Base-by-base conservation (phyloP, 2,797 vertebrate species). In the Cottoperca gobio region DNA sequence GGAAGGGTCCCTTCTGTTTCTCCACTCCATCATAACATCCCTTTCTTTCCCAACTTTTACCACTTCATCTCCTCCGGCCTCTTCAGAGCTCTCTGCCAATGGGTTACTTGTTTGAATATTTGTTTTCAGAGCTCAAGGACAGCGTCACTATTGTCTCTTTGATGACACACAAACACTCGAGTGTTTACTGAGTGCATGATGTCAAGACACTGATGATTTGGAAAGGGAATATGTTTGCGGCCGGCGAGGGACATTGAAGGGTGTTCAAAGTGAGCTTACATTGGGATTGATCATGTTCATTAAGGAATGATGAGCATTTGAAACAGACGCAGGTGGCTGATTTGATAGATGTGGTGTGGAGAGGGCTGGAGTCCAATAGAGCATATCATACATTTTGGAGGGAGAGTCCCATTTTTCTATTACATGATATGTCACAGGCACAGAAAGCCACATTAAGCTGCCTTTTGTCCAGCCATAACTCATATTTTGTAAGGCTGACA, bases 231-330 rank as follows among this genome's bases (percentile, higher is more conserved):
- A 16, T 73, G 54, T 80, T 78, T 73, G 57, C 65, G 42, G 42
- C 9, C 58, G 19, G 21, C 46, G 54, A 66, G 58, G 71, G 66
- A 54, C 71, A 82, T 76, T 87, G 83, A 86, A 76, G 74, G 48
- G 67, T 71, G 74, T 60, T 86, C 64, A 78, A 71, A 90, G 73
- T 52, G 73, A 64, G 66, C 39, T 60, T 73, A 52, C 66, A 83
- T 73, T 81, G 70, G 82, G 85, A 92, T 91, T 91, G 89, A 92
- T 92, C 73, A 78, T 76, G 82, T 84, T 89, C 90, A 90, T 93
- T 89, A 86, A 67, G 73, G 62, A 73, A 76, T 80, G 80, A 92
- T 87, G 87, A 87, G 82, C 78, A 78, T 89, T 86, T 84, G 65
- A 89, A 86, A 82, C 42, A 70, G 84, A 81, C 87, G 83, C 79